phyloP scores from a whole-genome alignment of 2,797 vertebrate genomes.

The Phataginus tetradactyla region DNA sequence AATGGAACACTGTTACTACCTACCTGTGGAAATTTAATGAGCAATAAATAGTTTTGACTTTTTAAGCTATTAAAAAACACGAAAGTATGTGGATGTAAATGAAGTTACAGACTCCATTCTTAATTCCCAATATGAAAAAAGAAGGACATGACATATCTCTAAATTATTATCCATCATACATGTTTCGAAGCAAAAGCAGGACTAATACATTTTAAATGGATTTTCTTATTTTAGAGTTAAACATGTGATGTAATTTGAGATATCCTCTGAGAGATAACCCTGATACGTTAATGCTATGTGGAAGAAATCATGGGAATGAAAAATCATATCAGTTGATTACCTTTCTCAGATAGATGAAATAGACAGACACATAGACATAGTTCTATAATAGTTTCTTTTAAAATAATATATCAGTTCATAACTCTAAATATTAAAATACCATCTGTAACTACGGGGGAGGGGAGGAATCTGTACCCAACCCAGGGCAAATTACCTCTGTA shows the following conservation, averaged over 20 bases:
- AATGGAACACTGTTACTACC: neutral
- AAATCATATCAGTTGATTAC: neutral
- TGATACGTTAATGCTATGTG: neutral
- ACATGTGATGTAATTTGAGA: neutral
- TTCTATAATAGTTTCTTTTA: neutral
- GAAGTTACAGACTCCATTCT: neutral
- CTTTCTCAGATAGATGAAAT: neutral
- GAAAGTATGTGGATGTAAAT: neutral
- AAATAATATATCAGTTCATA: neutral
- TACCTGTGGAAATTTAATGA: neutral
- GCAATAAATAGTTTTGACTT: neutral
- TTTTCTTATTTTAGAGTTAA: constrained; percentile 14
- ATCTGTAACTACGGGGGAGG: too few relatives aligned
- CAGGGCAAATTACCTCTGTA: too few relatives aligned
- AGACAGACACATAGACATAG: neutral
- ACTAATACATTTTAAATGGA: neutral
- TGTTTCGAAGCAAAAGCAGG: neutral
- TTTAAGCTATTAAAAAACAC: neutral
- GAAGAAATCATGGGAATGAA: constrained; percentile 8
- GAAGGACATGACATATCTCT: neutral
- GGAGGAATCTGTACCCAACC: too few relatives aligned
- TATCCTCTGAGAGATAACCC: neutral
- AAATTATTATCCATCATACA: neutral
- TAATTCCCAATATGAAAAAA: neutral
- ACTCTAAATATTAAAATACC: neutral